These are phyloP conservation scores for Camarhynchus parvulus DNA, from an alignment of 2,113 vertebrate genomes.

Conservation along the genomic window DNA sequence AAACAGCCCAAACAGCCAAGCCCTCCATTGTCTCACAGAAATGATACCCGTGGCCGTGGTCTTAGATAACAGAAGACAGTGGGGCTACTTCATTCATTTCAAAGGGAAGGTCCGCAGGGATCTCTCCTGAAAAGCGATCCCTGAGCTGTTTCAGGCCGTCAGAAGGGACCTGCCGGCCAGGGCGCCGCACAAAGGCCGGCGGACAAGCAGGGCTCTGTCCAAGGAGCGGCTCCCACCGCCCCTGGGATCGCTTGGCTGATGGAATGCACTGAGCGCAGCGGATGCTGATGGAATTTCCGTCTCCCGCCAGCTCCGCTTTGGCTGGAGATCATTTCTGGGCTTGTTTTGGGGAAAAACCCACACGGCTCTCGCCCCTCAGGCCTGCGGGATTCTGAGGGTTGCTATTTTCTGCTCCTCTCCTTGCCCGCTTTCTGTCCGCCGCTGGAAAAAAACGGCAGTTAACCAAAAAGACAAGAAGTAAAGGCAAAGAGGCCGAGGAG, in stretches of 20 bases:
- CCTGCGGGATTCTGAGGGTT: neutral
- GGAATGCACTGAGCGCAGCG: neutral
- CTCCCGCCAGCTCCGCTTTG: neutral
- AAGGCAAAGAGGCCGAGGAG: neutral
- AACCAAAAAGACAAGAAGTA: neutral
- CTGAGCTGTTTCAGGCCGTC: rapidly evolving
- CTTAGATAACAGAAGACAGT: neutral
- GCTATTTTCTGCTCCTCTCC: neutral
- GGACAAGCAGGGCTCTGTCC: neutral
- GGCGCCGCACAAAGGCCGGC: neutral
- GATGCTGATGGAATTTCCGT: neutral
- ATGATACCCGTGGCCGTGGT: rapidly evolving
- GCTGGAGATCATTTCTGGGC: neutral
- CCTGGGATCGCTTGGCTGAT: rapidly evolving
- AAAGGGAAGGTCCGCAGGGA: neutral
- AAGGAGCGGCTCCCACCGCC: neutral
- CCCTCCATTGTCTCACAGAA: neutral
- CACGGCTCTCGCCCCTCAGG: neutral
- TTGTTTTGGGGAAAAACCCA: neutral
- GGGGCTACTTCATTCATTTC: neutral
- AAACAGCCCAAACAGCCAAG: neutral
- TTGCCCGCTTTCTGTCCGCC: neutral
- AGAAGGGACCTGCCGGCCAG: neutral
- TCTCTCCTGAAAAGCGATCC: neutral
- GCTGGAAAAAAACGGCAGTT: rapidly evolving